A percentile compares a stretch with the other conserved stretches of the same genome.
These are phyloP conservation scores for Pseudorectes ferrugineus DNA, from an alignment of 2,113 vertebrate genomes.

Conservation along the genomic window DNA sequence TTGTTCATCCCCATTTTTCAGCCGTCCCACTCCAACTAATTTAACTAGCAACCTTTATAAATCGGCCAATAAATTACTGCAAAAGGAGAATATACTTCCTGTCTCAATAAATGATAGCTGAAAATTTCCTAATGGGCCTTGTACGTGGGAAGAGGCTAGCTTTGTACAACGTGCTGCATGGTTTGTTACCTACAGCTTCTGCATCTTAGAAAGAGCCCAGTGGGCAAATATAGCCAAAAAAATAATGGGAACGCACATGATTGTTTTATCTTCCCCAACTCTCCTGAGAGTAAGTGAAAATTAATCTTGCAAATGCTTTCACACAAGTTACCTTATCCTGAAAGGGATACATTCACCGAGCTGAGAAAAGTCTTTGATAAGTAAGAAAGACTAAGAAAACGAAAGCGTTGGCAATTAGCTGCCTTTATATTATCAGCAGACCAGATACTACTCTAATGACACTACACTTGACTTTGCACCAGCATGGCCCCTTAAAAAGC, in stretches of 20 bases:
- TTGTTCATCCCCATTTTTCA: not conserved
- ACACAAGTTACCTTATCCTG: not conserved
- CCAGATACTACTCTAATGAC: not conserved
- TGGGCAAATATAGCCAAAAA: not conserved
- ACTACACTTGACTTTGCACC: not conserved
- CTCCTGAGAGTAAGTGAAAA: not conserved
- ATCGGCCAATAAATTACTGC: not conserved
- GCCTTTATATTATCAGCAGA: not conserved
- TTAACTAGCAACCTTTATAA: conserved; percentile 27
- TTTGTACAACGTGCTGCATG: not conserved
- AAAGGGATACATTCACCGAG: not conserved
- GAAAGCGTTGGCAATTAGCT: not conserved
- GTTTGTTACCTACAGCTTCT: not conserved
- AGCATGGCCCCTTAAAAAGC: not conserved
- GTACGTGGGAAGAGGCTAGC: not conserved
- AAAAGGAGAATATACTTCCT: conserved; percentile 51
- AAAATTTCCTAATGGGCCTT: not conserved
- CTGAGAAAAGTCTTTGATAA: not conserved
- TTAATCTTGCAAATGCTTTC: not conserved
- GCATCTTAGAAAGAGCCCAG: not conserved
- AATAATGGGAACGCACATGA: not conserved
- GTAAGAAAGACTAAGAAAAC: not conserved
- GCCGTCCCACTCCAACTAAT: conserved; percentile 7
- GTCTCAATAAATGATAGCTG: conserved; percentile 11
- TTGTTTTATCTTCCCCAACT: not conserved